phyloP scores from a whole-genome alignment of 2,113 vertebrate species.

The Martes martes region DNA sequence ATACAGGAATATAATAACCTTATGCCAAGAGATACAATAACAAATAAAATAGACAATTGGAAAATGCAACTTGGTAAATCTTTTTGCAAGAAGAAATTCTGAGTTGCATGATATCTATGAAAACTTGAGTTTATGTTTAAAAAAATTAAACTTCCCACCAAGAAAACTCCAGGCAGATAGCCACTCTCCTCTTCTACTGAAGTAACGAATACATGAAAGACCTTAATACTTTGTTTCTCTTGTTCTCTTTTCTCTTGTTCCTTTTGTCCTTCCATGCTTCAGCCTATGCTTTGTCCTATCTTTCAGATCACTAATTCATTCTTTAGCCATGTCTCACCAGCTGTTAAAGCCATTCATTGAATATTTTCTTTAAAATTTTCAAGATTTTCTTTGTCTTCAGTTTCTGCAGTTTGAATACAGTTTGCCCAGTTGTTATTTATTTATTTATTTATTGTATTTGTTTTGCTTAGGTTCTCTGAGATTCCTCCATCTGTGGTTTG shows the following conservation, averaged over 20 bases:
- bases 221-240: not conserved
- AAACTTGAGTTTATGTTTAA: not conserved
- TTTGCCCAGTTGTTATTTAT: not conserved
- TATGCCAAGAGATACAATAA: not conserved
- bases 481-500: not conserved
- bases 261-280: not conserved
- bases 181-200: not conserved
- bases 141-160: not conserved
- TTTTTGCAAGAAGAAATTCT: not conserved
- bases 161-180: not conserved
- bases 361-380: not conserved
- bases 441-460: not conserved
- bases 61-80: not conserved
- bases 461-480: not conserved
- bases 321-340: not conserved
- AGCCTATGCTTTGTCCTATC: not conserved
- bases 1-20: not conserved
- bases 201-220: not conserved
- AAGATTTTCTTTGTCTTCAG: not conserved
- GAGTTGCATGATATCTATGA: not conserved
- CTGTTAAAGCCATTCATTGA: not conserved
- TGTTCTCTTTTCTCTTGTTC: not conserved
- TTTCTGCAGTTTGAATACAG: not conserved
- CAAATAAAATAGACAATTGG: not conserved
- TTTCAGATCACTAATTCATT: not conserved